A percentile compares a stretch with the other conserved stretches of the same genome.
These are phyloP conservation scores for Plusia festucae DNA, from an alignment of 2,888 invertebrate genomes.

Conservation along the genomic window DNA sequence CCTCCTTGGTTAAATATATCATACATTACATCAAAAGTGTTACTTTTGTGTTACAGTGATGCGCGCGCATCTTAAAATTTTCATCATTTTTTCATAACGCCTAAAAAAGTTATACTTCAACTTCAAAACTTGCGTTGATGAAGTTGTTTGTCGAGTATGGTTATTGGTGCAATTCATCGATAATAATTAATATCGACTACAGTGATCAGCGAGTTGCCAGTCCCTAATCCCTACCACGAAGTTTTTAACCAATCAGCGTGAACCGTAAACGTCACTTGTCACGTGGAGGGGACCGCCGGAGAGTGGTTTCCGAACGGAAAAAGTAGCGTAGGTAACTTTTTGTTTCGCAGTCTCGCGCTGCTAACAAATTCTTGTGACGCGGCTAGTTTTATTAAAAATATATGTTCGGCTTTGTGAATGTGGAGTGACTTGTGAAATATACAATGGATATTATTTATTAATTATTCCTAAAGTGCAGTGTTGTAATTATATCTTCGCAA, in stretches of 20 bases:
- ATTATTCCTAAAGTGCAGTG: conserved; percentile 66
- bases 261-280: conserved; percentile 60
- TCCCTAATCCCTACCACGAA: conserved; percentile 10
- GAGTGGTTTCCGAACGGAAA: conserved; percentile 64
- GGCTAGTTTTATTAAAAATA: conserved; percentile 61
- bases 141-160: too few relatives aligned
- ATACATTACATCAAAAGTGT: too few relatives aligned
- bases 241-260: conserved; percentile 56
- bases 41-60: too few relatives aligned
- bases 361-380: conserved; percentile 70
- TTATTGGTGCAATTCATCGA: background rate
- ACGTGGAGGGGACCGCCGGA: conserved; percentile 67
- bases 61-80: too few relatives aligned
- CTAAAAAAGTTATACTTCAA: too few relatives aligned
- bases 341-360: conserved; percentile 60
- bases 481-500: conserved; percentile 59
- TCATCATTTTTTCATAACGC: too few relatives aligned
- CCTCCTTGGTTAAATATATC: too few relatives aligned
- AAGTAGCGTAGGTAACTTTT: conserved; percentile 51
- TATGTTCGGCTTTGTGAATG: conserved; percentile 75
- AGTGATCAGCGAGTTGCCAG: background rate
- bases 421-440: conserved; percentile 78
- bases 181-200: conserved; percentile 39
- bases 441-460: conserved; percentile 82
- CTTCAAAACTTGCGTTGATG: too few relatives aligned